phyloP scores from a whole-genome alignment of 2,888 invertebrate genomes.

The Amiota mariae region DNA sequence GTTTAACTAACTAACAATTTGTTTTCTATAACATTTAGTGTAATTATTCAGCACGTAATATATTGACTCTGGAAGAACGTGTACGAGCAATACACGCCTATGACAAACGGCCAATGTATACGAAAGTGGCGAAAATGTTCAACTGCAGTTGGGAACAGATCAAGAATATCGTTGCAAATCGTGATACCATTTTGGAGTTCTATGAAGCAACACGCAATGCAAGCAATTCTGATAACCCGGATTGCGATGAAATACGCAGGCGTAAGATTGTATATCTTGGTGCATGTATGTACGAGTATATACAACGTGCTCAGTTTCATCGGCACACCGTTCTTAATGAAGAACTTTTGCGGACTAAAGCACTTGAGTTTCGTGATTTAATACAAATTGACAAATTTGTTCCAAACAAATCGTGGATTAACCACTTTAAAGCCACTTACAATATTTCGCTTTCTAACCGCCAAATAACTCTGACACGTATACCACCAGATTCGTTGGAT shows the following conservation, averaged over 20 bases:
- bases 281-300: slow-evolving; percentile 69
- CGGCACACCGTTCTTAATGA: slow-evolving; percentile 59
- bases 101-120: slow-evolving; percentile 69
- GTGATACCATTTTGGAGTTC: slow-evolving; percentile 67
- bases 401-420: slow-evolving; percentile 66
- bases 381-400: slow-evolving; percentile 61
- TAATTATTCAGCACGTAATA: slow-evolving; percentile 58
- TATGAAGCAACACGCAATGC: slow-evolving; percentile 59
- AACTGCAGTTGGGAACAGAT: slow-evolving; percentile 72
- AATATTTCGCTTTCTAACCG: slow-evolving; percentile 65
- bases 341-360: slow-evolving; percentile 62
- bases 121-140: slow-evolving; percentile 69
- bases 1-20: not conserved
- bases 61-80: slow-evolving; percentile 67
- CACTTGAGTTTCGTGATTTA: slow-evolving; percentile 61
- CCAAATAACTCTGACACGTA: slow-evolving; percentile 59
- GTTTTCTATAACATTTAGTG: not conserved
- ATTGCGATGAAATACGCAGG: slow-evolving; percentile 55
- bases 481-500: slow-evolving; percentile 61
- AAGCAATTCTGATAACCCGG: slow-evolving; percentile 43
- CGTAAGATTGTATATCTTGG: slow-evolving; percentile 67
- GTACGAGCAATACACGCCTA: slow-evolving; percentile 68
- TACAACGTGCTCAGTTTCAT: slow-evolving; percentile 67
- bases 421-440: slow-evolving; percentile 65
- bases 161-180: slow-evolving; percentile 66